Evolutionary conservation across 2,888 invertebrate genomes (phyloP).

Genomic region (Desoria tigrina): DNA sequence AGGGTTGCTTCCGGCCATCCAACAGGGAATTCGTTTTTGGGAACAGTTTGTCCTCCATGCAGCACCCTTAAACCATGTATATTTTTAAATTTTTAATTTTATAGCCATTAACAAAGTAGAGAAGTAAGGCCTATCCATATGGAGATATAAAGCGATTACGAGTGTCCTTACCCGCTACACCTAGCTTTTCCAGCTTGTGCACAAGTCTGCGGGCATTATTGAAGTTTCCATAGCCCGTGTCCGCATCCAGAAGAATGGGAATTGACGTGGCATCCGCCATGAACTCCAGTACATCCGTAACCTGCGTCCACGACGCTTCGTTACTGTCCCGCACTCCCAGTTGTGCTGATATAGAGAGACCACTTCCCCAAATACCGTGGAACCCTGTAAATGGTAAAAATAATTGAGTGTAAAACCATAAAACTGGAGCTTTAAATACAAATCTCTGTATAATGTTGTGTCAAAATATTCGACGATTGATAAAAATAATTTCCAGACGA

Average conservation of each 20-base stretch:
- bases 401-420: slow-evolving; percentile 1
- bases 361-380: slow-evolving; percentile 59
- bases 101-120: neutral
- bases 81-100: neutral
- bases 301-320: slow-evolving; percentile 59
- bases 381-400: slow-evolving; percentile 53
- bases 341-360: slow-evolving; percentile 58
- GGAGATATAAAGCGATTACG: too few relatives aligned
- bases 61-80: slow-evolving; percentile 55
- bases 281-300: slow-evolving; percentile 58
- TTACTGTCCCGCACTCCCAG: slow-evolving; percentile 59
- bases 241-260: slow-evolving; percentile 59
- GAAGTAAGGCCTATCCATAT: too few relatives aligned
- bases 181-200: slow-evolving; percentile 58
- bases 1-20: slow-evolving; percentile 57
- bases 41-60: slow-evolving; percentile 59
- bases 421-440: too few relatives aligned
- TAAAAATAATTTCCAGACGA: too few relatives aligned
- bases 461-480: too few relatives aligned
- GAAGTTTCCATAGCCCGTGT: slow-evolving; percentile 60
- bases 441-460: too few relatives aligned
- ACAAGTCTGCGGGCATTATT: slow-evolving; percentile 59
- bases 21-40: slow-evolving; percentile 60
- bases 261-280: slow-evolving; percentile 59
- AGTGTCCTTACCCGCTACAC: slow-evolving; percentile 59